A percentile compares a stretch with the other conserved stretches of the same genome.
These are phyloP conservation scores for Promerops cafer DNA, from an alignment of 2,113 vertebrate species.

Conservation along the genomic window DNA sequence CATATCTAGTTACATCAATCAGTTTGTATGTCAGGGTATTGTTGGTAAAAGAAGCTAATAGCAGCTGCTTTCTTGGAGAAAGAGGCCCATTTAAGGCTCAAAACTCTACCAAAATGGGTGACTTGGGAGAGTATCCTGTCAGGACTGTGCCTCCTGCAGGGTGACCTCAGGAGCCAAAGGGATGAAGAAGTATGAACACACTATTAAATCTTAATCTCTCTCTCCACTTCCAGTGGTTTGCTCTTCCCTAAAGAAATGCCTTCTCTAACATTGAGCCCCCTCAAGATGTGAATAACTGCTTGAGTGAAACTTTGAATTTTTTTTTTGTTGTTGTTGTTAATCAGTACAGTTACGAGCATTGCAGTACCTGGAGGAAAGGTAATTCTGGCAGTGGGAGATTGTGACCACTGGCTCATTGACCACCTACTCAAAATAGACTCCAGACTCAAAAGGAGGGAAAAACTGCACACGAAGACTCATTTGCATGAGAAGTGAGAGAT, in stretches of 20 bases:
- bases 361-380: neutral
- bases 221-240: neutral
- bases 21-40: neutral
- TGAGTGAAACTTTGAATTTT: neutral
- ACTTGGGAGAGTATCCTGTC: rapidly evolving
- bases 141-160: rapidly evolving
- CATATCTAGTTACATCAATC: neutral
- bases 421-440: neutral
- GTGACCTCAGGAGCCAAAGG: neutral
- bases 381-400: neutral
- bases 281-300: neutral
- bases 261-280: rapidly evolving
- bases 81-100: neutral
- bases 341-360: neutral
- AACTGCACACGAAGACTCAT: neutral
- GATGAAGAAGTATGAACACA: neutral
- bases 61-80: neutral
- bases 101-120: neutral
- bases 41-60: neutral
- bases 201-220: neutral
- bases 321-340: neutral
- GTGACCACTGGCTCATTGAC: neutral
- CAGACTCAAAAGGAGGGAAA: neutral
- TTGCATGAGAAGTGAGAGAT: neutral
- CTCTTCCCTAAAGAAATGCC: neutral